These are phyloP conservation scores for Delia radicum DNA, from an alignment of 1,140 invertebrate genomes.

Conservation along the genomic window DNA sequence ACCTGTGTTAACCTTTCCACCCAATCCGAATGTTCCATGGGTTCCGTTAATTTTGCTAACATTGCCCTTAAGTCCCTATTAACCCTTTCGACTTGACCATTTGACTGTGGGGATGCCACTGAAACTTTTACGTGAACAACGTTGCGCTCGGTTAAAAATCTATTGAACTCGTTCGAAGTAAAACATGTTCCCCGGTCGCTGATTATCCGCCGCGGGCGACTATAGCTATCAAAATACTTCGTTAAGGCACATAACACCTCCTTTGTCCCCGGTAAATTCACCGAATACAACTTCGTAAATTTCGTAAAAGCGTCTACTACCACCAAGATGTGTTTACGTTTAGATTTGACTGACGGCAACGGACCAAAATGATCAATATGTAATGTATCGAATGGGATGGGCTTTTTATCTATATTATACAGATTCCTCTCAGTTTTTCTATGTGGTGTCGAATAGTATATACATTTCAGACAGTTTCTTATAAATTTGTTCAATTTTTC, in stretches of 20 bases:
- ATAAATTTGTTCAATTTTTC: background rate
- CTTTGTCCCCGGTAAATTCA: background rate
- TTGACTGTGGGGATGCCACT: constrained; percentile 26
- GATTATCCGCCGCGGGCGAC: constrained; percentile 34
- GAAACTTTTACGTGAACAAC: constrained; percentile 28
- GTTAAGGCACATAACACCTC: background rate
- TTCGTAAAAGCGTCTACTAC: constrained; percentile 52
- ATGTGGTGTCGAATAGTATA: background rate
- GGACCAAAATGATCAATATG: constrained; percentile 22
- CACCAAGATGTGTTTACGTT: constrained; percentile 30
- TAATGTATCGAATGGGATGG: constrained; percentile 9
- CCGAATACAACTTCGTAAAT: too few species aligned
- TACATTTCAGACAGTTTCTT: constrained; percentile 4
- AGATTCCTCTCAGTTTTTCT: background rate
- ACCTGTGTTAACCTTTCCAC: background rate
- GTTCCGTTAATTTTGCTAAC: too few species aligned
- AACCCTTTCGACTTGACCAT: constrained; percentile 35
- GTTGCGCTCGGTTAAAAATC: constrained; percentile 25
- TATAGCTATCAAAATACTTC: constrained; percentile 26
- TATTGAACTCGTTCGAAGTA: constrained; percentile 35
- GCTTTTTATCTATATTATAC: constrained; percentile 11
- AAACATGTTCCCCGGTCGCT: constrained; percentile 40
- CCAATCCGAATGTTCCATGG: too few species aligned
- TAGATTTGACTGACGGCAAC: constrained; percentile 1
- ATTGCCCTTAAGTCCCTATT: background rate